Evolutionary conservation across 2,888 invertebrate species (phyloP).

Genomic region (Sceliomorpha sp.): DNA sequence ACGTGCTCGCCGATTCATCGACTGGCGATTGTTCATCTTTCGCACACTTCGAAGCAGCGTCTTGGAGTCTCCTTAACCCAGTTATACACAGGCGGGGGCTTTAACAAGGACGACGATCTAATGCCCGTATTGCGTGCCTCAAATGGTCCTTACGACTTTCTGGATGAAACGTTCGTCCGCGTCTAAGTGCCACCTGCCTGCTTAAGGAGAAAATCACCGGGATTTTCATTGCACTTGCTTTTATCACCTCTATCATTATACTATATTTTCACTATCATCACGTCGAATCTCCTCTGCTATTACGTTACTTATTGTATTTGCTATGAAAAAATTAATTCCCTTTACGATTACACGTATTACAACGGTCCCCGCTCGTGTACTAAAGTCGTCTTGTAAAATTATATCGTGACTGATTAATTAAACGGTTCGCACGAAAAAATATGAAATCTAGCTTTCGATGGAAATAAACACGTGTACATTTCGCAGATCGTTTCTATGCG

Average conservation of each 20-base stretch:
- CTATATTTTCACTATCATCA: too few species aligned
- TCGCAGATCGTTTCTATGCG: too few species aligned
- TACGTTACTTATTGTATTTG: too few species aligned
- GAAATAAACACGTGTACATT: too few species aligned
- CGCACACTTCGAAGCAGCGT: constrained; percentile 36
- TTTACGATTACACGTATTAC: too few species aligned
- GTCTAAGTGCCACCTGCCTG: background rate
- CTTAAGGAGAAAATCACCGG: background rate
- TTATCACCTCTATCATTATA: background rate
- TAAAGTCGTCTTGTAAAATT: too few species aligned
- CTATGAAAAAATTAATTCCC: too few species aligned
- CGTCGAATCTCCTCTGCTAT: too few species aligned
- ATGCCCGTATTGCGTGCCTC: constrained; percentile 21
- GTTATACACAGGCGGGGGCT: constrained; percentile 33
- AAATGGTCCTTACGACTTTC: constrained; percentile 34
- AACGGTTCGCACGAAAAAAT: too few species aligned
- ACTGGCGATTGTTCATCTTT: constrained; percentile 48
- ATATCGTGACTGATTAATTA: too few species aligned
- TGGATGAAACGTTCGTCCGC: constrained; percentile 2
- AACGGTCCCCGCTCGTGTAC: too few species aligned
- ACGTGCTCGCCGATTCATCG: constrained; percentile 9
- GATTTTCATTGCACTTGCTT: background rate
- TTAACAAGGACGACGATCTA: constrained; percentile 50
- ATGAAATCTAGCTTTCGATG: too few species aligned
- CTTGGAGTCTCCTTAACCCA: constrained; percentile 53